Percentiles rank a stretch among this genome's conserved stretches.
Conservation (phyloP, 2,797 vertebrate genomes). For the Coracias cyanogaster region DNA sequence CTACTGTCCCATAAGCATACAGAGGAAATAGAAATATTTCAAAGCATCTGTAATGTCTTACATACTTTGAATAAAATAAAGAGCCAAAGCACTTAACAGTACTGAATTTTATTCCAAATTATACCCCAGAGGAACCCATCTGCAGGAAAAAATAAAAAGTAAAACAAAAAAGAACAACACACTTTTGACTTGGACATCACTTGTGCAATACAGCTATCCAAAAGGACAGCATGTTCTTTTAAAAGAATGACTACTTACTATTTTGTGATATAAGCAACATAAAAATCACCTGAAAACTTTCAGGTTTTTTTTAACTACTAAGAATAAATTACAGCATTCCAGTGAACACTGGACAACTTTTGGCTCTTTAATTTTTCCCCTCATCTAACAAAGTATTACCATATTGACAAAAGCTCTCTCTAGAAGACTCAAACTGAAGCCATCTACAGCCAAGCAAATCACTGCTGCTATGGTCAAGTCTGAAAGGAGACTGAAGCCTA, state of each 20-base stretch:
- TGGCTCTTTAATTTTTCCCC: background rate
- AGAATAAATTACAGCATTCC: background rate
- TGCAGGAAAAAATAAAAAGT: slow-evolving; percentile 68
- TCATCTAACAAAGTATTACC: background rate
- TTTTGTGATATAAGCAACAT: slow-evolving; percentile 22
- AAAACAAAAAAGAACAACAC: background rate
- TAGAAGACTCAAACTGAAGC: background rate
- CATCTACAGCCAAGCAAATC: background rate
- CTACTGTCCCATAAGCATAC: slow-evolving; percentile 54
- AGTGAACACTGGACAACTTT: background rate
- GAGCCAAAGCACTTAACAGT: slow-evolving; percentile 66
- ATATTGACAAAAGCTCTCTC: background rate
- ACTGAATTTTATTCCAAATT: slow-evolving; percentile 65
- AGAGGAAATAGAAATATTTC: slow-evolving; percentile 67
- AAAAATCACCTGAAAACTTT: slow-evolving; percentile 48
- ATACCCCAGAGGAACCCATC: slow-evolving; percentile 72
- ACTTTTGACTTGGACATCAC: slow-evolving; percentile 40
- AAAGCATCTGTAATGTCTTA: slow-evolving; percentile 69
- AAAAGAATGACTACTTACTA: slow-evolving; percentile 46
- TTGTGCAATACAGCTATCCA: slow-evolving; percentile 62
- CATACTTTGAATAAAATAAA: slow-evolving; percentile 62
- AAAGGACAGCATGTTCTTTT: slow-evolving; percentile 67
- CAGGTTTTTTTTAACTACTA: background rate
- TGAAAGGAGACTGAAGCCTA: background rate
- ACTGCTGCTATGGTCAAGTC: background rate